Percentiles rank a stretch among this genome's conserved stretches.
These are phyloP conservation scores for Littorina saxatilis DNA, from an alignment of 1,140 invertebrate genomes.

Conservation along the genomic window DNA sequence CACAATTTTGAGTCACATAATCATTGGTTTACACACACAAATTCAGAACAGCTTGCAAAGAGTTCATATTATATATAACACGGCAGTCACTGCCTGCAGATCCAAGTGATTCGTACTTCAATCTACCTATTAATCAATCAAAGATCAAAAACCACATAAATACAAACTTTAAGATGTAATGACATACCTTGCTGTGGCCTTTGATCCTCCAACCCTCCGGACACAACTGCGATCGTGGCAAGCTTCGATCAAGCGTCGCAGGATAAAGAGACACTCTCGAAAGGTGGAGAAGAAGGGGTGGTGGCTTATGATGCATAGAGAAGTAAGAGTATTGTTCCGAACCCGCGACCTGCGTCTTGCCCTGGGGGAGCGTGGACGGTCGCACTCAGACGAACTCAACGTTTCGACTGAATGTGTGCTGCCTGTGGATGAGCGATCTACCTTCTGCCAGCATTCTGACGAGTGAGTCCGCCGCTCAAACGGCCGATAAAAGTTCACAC, in stretches of 20 bases:
- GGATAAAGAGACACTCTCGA: constrained; percentile 95
- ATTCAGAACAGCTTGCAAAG: no score
- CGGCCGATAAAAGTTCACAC: constrained; percentile 98
- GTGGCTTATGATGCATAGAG: constrained; percentile 97
- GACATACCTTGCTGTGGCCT: constrained; percentile 86
- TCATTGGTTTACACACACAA: no score
- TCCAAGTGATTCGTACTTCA: no score
- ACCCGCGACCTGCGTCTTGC: constrained; percentile 68
- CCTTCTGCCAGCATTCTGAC: constrained; percentile 51
- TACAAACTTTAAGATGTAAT: no score
- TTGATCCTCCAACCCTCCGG: constrained; percentile 90
- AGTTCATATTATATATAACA: no score
- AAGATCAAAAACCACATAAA: no score
- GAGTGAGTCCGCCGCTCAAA: constrained; percentile 80
- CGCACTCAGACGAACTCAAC: constrained; percentile 85
- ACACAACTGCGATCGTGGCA: constrained; percentile 95
- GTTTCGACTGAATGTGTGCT: constrained; percentile 67
- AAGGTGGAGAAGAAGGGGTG: constrained; percentile 99
- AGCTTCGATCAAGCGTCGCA: constrained; percentile 96
- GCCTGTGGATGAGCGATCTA: constrained; percentile 47
- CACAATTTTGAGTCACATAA: no score
- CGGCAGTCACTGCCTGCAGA: no score
- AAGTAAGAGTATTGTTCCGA: constrained; percentile 89
- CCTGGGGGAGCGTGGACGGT: constrained; percentile 64
- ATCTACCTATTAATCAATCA: no score